These are phyloP conservation scores for Hartigia nigra DNA, from an alignment of 2,888 invertebrate genomes.

Conservation along the genomic window DNA sequence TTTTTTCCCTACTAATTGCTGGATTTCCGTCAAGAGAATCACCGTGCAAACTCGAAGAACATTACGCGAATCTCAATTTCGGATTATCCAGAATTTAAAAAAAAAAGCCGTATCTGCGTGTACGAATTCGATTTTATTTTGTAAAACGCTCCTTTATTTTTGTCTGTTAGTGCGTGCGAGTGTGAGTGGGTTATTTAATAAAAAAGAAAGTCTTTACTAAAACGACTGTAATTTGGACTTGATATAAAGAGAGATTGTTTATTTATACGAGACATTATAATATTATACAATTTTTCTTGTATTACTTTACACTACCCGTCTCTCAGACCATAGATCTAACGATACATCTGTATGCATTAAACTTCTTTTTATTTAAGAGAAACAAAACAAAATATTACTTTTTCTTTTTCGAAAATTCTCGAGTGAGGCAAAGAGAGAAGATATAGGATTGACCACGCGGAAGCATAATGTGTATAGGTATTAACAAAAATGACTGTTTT, in stretches of 20 bases:
- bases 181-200: not conserved
- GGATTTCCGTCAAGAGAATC: not conserved
- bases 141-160: not conserved
- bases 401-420: not conserved
- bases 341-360: not conserved
- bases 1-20: not conserved
- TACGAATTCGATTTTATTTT: not conserved
- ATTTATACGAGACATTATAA: not conserved
- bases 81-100: not conserved
- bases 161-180: not conserved
- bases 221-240: not conserved
- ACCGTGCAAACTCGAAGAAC: not conserved
- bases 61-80: not conserved
- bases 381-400: no score
- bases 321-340: not conserved
- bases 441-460: not conserved
- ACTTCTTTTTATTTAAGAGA: not conserved
- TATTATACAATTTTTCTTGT: not conserved
- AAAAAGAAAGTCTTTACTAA: not conserved
- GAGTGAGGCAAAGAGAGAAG: not conserved
- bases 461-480: not conserved
- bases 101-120: not conserved
- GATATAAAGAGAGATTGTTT: not conserved
- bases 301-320: not conserved
- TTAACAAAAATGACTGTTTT: not conserved